Evolutionary conservation across 1,140 invertebrate genomes (phyloP).

Genomic region (Diuraphis noxia): DNA sequence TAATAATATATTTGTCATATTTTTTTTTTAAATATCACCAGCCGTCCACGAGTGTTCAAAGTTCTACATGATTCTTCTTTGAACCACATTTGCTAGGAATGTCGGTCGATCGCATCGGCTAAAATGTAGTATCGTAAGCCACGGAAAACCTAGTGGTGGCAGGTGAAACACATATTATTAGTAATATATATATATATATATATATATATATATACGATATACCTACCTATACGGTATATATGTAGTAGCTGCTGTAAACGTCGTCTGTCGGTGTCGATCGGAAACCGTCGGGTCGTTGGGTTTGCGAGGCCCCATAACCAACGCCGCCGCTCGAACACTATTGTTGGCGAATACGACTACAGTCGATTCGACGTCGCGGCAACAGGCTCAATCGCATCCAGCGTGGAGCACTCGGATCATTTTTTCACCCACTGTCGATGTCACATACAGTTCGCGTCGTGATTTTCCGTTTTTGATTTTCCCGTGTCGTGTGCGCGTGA

Average conservation of each 20-base stretch:
- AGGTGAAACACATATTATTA: too few relatives aligned
- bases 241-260: not conserved
- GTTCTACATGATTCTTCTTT: too few relatives aligned
- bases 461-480: not conserved
- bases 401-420: not conserved
- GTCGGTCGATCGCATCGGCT: too few relatives aligned
- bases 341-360: not conserved
- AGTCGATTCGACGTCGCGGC: constrained; percentile 25
- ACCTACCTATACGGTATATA: too few relatives aligned
- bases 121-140: too few relatives aligned
- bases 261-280: not conserved
- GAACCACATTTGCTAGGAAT: too few relatives aligned
- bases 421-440: not conserved
- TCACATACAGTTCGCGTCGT: not conserved
- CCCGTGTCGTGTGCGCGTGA: not conserved
- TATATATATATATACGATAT: too few relatives aligned
- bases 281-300: not conserved
- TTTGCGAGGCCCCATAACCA: not conserved
- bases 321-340: not conserved
- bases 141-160: too few relatives aligned
- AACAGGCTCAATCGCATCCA: not conserved
- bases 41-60: too few relatives aligned
- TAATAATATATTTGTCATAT: too few relatives aligned
- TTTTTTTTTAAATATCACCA: too few relatives aligned
- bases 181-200: too few relatives aligned